Evolutionary conservation across 2,888 invertebrate species (phyloP), one percentile per base, ranked within the genome.

Genomic region (Drosophila peninsularis): DNA sequence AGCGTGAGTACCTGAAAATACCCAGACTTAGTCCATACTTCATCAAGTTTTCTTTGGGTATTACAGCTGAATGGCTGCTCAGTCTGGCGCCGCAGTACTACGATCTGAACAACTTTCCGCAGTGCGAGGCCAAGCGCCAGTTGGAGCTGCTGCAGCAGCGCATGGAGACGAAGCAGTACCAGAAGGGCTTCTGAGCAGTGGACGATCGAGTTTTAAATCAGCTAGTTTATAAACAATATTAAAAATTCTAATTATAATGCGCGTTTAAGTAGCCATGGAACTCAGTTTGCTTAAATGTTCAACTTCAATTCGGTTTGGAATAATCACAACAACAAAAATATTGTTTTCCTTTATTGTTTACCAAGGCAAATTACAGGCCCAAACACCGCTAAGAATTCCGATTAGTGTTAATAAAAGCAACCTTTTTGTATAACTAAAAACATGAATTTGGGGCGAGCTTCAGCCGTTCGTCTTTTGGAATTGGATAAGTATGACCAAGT

Each of bases 71-170:
- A 91, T 98, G 99, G 99, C 94, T 99, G 57, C 93, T 99, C 24
- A 96, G 96, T 91, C 96, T 99, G 72, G 98, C 99, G 0, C 98
- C 99, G 0, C 98, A 98, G 92, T 99, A 99, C 94, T 99, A 99
- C 92, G 99, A 99, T 92, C 94, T 99, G 93, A 95, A 96, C 90
- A 99, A 99, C 93, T 99, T 99, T 94, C 99, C 99, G 0, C 96
- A 96, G 90, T 99, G 99, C 92, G 99, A 99, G 93, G 99, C 99
- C 7, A 96, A 97, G 90, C 94, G 99, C 54, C 98, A 98, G 91
- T 93, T 99, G 75, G 97, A 98, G 93, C 94, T 96, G 78, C 93
- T 99, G 72, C 97, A 97, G 90, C 95, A 96, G 53, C 94, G 97
- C 81, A 93, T 98, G 91, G 97, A 98, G 80, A 96, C 97, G 19